A percentile compares a stretch with the other conserved stretches of the same genome.
Conservation (phyloP, 2,113 vertebrate genomes). For the Hemiprocne comata region DNA sequence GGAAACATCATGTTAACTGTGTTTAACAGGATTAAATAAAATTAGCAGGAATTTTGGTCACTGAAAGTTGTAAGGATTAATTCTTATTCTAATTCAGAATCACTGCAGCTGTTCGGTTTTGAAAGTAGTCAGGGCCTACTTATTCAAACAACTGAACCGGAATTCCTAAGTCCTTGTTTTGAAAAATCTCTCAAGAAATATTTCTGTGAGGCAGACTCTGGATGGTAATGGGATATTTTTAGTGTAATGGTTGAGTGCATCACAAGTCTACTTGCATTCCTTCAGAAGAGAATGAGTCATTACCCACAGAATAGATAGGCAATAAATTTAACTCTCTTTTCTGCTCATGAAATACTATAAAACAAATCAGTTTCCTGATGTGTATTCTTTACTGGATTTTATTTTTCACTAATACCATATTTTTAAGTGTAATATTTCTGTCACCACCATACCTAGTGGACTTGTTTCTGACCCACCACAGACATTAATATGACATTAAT, state of each 20-base stretch:
- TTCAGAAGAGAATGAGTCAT: constrained; percentile 34
- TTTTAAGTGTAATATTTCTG: background rate
- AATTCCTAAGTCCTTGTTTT: background rate
- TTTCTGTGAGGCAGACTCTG: background rate
- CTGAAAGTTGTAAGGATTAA: background rate
- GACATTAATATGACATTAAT: background rate
- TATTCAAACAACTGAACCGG: background rate
- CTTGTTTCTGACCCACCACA: background rate
- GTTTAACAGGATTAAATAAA: background rate
- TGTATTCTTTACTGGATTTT: background rate
- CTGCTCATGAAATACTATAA: background rate
- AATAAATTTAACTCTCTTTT: constrained; percentile 10
- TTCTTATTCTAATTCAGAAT: background rate
- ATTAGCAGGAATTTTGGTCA: background rate
- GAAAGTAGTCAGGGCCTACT: background rate
- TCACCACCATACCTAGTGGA: background rate
- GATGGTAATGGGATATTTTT: constrained; percentile 25
- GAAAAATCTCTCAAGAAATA: constrained; percentile 22
- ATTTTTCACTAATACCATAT: background rate
- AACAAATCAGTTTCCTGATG: background rate
- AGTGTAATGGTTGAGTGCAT: background rate
- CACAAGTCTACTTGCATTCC: background rate
- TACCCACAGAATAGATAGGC: background rate
- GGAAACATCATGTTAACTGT: background rate
- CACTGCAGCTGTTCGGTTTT: background rate